Evolutionary conservation across 2,113 vertebrate genomes (phyloP), one percentile per base, ranked within the genome.

Genomic region (Psilopsiagon aymara): DNA sequence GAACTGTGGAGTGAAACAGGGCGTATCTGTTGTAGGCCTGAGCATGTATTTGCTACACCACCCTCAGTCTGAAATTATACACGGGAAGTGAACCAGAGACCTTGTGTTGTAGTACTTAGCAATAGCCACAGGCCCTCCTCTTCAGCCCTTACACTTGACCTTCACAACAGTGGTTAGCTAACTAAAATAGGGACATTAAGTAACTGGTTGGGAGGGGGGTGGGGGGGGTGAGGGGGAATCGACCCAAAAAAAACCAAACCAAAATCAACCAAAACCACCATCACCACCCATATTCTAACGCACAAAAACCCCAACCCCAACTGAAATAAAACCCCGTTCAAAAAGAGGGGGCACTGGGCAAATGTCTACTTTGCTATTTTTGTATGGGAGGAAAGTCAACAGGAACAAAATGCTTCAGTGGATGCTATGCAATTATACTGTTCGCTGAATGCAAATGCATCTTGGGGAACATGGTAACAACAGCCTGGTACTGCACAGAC

Each of bases 281-380:
- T 20, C 55, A 9, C 13, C 33, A 6, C 55, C 33, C 20, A n/a
- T n/a, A 59, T 23, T 14, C 33, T 23, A 59, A 59, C 13, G 21
- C 55, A 59, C 20, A 59, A 59, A 59, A n/a, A 4, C 33, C 20
- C 57, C 57, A 59, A 15, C 9, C 57, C 24, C 21, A 59, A n/a
- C 33, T 23, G 33, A 59, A 59, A 59, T 59, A 2, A 11, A 52
- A 44, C n/a, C 7, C 13, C 29, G 5, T 66, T 78, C 39, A 11
- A 77, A 70, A 76, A 0, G 0, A 39, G 4, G 17, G 4, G 24
- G 20, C 17, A 24, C 15, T 18, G 8, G 20, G 14, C 7, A 52
- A 69, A 43, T 8, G 18, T 15, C 29, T 29, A 2, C n/a, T 76
- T 78, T 27, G 20, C 29, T 70, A 0, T 10, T 62, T 68, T 43